A percentile compares a stretch with the other conserved stretches of the same genome.
These are phyloP conservation scores for Parnassius apollo DNA, from an alignment of 2,888 invertebrate genomes.

Conservation along the genomic window DNA sequence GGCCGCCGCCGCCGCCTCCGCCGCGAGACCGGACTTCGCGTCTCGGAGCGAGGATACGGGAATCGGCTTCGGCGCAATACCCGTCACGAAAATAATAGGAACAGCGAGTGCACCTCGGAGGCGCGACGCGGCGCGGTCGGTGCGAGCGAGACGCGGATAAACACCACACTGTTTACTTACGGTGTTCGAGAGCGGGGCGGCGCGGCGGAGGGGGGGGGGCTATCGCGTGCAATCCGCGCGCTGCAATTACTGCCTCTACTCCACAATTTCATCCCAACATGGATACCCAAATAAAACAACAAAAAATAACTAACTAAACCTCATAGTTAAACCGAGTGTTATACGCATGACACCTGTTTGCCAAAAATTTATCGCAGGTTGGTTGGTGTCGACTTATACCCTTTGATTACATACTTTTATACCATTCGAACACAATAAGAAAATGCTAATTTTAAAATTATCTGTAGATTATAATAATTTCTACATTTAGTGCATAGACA, in stretches of 20 bases:
- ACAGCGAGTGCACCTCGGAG: constrained; percentile 81
- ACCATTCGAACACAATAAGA: too few species aligned
- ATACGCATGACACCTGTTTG: constrained; percentile 15
- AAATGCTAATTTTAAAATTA: too few species aligned
- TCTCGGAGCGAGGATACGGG: constrained; percentile 81
- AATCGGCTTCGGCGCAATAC: constrained; percentile 81
- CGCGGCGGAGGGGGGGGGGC: constrained; percentile 60
- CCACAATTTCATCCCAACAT: constrained; percentile 65
- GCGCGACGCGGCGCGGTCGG: constrained; percentile 79
- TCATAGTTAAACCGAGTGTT: constrained; percentile 6
- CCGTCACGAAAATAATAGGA: constrained; percentile 82
- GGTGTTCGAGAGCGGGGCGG: constrained; percentile 74
- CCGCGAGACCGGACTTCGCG: constrained; percentile 79
- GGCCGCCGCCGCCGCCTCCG: constrained; percentile 75
- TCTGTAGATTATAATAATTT: too few species aligned
- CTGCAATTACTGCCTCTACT: constrained; percentile 75
- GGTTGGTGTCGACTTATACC: too few species aligned
- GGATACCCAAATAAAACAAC: constrained; percentile 39
- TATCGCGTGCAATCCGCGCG: constrained; percentile 78
- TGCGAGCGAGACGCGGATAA: constrained; percentile 81
- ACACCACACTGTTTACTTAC: constrained; percentile 82
- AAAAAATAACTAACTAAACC: constrained; percentile 13
- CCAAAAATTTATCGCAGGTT: neutral
- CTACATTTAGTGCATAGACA: too few species aligned
- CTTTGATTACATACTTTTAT: too few species aligned